Evolutionary conservation across 2,888 invertebrate genomes (phyloP), one percentile per base, ranked within the genome.

Genomic region (Acanthosoma haemorrhoidale): DNA sequence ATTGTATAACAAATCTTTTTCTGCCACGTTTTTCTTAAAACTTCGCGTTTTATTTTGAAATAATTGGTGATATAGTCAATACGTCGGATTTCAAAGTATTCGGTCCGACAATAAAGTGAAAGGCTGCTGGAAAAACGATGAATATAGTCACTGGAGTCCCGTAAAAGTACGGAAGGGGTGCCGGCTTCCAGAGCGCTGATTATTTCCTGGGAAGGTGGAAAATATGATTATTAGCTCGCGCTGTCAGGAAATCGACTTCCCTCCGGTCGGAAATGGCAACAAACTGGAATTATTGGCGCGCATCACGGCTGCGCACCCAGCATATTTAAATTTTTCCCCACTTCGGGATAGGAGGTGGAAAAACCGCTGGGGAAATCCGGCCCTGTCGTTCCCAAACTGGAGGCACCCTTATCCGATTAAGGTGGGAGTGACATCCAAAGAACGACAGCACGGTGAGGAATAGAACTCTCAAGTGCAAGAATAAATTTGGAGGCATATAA

Each of bases 191-290:
- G 51, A 51, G 51, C 51, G 25, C 51, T 51, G 51, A 51, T 51
- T 51, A 51, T 51, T 51, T 51, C 51, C 51, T 51, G 51, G 21
- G 51, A 51, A 21, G 51, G 51, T 51, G 25, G 51, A 51, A 51
- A 51, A 51, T 51, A 51, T 51, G 51, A 51, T 51, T 51, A 51
- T 51, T 51, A 51, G 51, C 51, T 4, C 51, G 25, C 51, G n/a
- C 51, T n/a, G 25, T 25, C 51, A 51, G 51, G 51, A 51, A 51
- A 51, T 51, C 51, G 51, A 51, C 51, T 51, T 25, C 21, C 25
- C 4, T 25, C 51, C 51, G 51, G 51, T 51, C 51, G 51, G 51
- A 51, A 51, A 51, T 51, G 51, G 29, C 51, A 51, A 51, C 51
- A 51, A 51, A 51, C 51, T 51, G n/a, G 25, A 51, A 51, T 51